Percentiles rank a stretch among this genome's conserved stretches.
phyloP scores from a whole-genome alignment of 1,140 invertebrate genomes.

The Hylyphantes graminicola region DNA sequence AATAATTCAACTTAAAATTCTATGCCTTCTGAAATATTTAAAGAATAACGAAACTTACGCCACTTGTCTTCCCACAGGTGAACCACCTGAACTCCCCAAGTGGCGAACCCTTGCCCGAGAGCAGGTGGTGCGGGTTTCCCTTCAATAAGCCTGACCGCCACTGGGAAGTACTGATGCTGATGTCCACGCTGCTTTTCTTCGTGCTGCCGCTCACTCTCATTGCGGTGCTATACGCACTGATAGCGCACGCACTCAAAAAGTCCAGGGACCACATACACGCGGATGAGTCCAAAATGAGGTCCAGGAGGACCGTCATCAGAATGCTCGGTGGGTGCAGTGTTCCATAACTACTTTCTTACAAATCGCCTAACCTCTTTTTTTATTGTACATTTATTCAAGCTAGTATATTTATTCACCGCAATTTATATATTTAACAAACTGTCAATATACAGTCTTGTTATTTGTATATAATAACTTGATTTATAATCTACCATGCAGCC shows the following conservation, averaged over 20 bases:
- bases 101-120: constrained; percentile 63
- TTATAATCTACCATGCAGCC: too few species aligned
- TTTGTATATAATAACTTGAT: too few species aligned
- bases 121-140: constrained; percentile 66
- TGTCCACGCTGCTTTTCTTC: constrained; percentile 66
- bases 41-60: neutral
- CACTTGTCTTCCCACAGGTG: constrained; percentile 37
- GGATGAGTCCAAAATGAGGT: constrained; percentile 60
- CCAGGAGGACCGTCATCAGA: constrained; percentile 63
- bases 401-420: too few species aligned
- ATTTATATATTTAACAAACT: too few species aligned
- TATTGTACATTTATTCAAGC: too few species aligned
- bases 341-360: neutral
- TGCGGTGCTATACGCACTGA: constrained; percentile 62
- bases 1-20: too few species aligned
- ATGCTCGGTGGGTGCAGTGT: constrained; percentile 62
- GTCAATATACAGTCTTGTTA: too few species aligned
- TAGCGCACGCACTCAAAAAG: constrained; percentile 62
- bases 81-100: constrained; percentile 62
- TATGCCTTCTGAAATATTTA: too few species aligned
- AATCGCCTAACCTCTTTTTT: too few species aligned
- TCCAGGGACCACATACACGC: constrained; percentile 58
- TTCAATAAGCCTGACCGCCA: constrained; percentile 63
- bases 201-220: constrained; percentile 63
- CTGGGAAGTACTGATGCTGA: constrained; percentile 67